Percentiles rank a stretch among this genome's conserved stretches.
These are phyloP conservation scores for Saturnia japonica DNA, from an alignment of 2,888 invertebrate genomes.

Conservation along the genomic window DNA sequence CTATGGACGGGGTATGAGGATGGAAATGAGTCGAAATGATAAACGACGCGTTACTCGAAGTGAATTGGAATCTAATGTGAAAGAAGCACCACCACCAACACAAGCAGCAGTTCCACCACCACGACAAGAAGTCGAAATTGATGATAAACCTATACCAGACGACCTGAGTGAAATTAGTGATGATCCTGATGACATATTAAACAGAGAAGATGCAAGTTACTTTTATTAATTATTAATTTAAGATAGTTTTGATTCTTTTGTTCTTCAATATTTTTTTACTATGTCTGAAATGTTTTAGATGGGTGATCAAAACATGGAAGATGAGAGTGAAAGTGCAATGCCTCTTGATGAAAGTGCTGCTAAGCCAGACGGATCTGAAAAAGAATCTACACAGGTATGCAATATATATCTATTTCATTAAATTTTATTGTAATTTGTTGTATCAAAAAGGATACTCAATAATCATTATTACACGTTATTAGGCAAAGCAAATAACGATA, in stretches of 20 bases:
- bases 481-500: background rate
- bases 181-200: constrained; percentile 93
- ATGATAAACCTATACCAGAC: constrained; percentile 82
- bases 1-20: constrained; percentile 70
- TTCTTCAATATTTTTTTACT: background rate
- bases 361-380: constrained; percentile 65
- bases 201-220: constrained; percentile 85
- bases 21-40: constrained; percentile 61
- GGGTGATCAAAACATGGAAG: constrained; percentile 70
- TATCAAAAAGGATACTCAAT: background rate
- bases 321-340: constrained; percentile 64
- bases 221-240: background rate
- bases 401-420: background rate
- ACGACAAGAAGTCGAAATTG: constrained; percentile 68
- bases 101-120: constrained; percentile 50
- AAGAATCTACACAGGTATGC: constrained; percentile 70
- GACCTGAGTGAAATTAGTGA: constrained; percentile 94
- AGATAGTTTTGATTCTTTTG: background rate
- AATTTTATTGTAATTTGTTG: background rate
- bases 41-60: constrained; percentile 65
- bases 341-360: constrained; percentile 53
- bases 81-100: constrained; percentile 61
- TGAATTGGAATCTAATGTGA: constrained; percentile 59
- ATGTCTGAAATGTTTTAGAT: constrained; percentile 46
- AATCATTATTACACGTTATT: background rate